Evolutionary conservation across 2,888 invertebrate genomes (phyloP).

Genomic region (Tupiocoris notatus): DNA sequence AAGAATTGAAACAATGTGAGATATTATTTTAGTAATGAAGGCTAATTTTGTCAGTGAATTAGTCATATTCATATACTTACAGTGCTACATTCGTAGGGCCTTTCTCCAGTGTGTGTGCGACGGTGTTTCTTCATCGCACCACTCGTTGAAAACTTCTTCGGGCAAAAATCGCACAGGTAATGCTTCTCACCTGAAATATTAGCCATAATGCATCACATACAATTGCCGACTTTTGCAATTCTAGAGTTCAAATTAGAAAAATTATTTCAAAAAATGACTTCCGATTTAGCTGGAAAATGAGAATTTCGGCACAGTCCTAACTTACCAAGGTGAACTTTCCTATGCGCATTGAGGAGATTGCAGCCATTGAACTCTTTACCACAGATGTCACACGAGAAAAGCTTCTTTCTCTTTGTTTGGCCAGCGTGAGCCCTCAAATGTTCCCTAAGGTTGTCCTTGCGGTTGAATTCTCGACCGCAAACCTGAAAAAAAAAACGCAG

Average conservation of each 20-base stretch:
- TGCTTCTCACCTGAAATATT: constrained; percentile 58
- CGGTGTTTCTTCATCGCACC: constrained; percentile 76
- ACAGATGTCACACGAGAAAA: constrained; percentile 64
- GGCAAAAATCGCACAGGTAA: constrained; percentile 71
- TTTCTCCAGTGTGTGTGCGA: constrained; percentile 60
- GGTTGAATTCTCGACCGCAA: constrained; percentile 63
- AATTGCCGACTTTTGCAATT: too few relatives aligned
- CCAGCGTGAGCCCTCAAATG: constrained; percentile 68
- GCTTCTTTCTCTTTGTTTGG: constrained; percentile 59
- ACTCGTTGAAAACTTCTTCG: constrained; percentile 69
- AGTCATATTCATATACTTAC: constrained; percentile 55
- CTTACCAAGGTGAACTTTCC: constrained; percentile 61
- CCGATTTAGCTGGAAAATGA: too few relatives aligned
- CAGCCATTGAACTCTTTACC: constrained; percentile 66
- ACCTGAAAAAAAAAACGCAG: too few relatives aligned
- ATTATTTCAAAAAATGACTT: too few relatives aligned
- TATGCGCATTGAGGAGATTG: constrained; percentile 63
- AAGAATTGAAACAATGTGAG: not conserved
- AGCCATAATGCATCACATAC: too few relatives aligned
- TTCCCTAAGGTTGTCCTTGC: constrained; percentile 71
- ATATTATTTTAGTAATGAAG: not conserved
- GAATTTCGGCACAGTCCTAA: not conserved
- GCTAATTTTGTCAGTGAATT: too few relatives aligned
- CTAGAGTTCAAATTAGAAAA: too few relatives aligned
- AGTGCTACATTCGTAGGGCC: constrained; percentile 66